These are phyloP conservation scores for Heptascelio sp. DNA, from an alignment of 2,888 invertebrate species.

Conservation along the genomic window DNA sequence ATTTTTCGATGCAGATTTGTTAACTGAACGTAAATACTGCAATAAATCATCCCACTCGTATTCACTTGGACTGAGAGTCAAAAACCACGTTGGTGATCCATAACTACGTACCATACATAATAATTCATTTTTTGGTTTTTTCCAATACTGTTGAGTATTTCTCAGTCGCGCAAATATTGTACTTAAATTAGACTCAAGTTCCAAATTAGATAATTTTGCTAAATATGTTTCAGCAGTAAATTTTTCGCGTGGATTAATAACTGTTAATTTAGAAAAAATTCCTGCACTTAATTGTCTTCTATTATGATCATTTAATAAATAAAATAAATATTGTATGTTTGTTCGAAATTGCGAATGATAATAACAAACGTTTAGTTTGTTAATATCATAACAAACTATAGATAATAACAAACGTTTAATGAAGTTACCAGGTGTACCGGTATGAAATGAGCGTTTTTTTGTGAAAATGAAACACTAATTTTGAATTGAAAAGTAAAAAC, in stretches of 20 bases:
- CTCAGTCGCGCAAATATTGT: neutral
- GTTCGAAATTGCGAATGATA: conserved; percentile 70
- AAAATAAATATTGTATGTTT: conserved; percentile 75
- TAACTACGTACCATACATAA: conserved; percentile 71
- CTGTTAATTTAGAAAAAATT: conserved; percentile 14
- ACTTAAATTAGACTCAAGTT: neutral
- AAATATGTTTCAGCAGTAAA: neutral
- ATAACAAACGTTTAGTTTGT: too few relatives aligned
- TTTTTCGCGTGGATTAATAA: neutral
- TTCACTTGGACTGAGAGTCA: conserved; percentile 67
- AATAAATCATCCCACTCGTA: conserved; percentile 73
- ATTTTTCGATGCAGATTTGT: conserved; percentile 69
- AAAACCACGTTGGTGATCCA: conserved; percentile 74
- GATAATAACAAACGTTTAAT: too few relatives aligned
- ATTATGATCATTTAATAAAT: conserved; percentile 72
- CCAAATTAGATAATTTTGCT: neutral
- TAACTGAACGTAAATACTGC: conserved; percentile 74
- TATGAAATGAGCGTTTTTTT: too few relatives aligned
- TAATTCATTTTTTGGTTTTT: neutral
- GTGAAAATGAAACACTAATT: too few relatives aligned
- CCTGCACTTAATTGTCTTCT: conserved; percentile 70
- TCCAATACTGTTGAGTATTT: neutral
- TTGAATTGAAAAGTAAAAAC: too few relatives aligned
- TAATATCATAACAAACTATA: too few relatives aligned
- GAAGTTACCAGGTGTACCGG: too few relatives aligned